phyloP scores from a whole-genome alignment of 2,113 vertebrate species.

The Oryzias curvinotus region DNA sequence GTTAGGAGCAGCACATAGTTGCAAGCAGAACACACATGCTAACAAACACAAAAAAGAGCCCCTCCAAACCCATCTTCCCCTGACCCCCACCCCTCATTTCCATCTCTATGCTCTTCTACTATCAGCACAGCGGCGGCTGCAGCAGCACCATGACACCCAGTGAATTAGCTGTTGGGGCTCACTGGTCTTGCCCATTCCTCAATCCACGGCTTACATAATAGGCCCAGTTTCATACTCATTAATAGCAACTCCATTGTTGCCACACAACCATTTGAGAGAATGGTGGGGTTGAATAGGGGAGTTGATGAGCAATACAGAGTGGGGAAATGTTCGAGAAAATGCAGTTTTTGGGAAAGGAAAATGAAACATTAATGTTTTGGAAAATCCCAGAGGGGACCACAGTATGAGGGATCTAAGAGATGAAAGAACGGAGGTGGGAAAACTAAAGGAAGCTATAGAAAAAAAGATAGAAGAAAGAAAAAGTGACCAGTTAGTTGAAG shows the following conservation, averaged over 20 bases:
- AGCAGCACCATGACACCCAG: slow-evolving; percentile 45
- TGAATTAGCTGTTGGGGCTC: slow-evolving; percentile 57
- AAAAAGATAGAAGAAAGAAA: background rate
- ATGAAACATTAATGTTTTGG: slow-evolving; percentile 5
- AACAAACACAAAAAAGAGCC: slow-evolving; percentile 35
- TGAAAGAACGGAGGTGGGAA: slow-evolving; percentile 8
- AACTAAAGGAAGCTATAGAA: background rate
- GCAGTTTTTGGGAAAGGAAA: slow-evolving; percentile 10
- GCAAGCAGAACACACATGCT: slow-evolving; percentile 29
- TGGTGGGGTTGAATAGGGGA: slow-evolving; percentile 22
- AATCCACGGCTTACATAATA: slow-evolving; percentile 62
- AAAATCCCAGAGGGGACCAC: too few species aligned
- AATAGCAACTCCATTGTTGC: slow-evolving; percentile 39
- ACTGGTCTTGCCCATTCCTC: slow-evolving; percentile 38
- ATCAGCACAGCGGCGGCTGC: slow-evolving; percentile 42
- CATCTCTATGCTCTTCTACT: slow-evolving; percentile 62
- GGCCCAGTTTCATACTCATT: slow-evolving; percentile 52
- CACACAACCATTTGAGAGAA: slow-evolving; percentile 43
- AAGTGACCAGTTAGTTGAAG: too few species aligned
- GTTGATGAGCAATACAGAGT: slow-evolving; percentile 16
- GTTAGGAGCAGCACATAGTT: slow-evolving; percentile 22
- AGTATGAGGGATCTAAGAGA: background rate
- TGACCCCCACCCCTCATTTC: slow-evolving; percentile 67
- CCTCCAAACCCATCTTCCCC: slow-evolving; percentile 9
- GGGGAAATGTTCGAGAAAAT: slow-evolving; percentile 18